phyloP scores from a whole-genome alignment of 1,140 invertebrate species.

The Pseudomyrmex concolor region DNA sequence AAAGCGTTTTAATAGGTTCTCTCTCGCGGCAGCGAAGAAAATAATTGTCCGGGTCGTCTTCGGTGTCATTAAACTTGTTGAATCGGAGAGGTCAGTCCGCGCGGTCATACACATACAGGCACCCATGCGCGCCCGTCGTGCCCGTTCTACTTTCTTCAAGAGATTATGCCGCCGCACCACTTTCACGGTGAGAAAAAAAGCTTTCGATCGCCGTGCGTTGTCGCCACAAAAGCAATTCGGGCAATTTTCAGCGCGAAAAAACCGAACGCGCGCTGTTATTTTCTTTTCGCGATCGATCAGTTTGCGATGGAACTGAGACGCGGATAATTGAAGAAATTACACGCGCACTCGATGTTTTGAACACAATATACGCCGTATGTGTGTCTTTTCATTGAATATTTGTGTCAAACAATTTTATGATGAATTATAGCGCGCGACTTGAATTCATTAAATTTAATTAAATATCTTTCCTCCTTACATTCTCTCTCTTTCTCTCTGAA shows the following conservation, averaged over 20 bases:
- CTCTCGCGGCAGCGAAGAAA: constrained; percentile 45
- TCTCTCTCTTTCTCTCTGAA: neutral
- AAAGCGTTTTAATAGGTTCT: constrained; percentile 63
- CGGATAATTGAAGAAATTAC: neutral
- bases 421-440: neutral
- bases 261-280: constrained; percentile 9
- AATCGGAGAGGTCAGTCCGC: constrained; percentile 58
- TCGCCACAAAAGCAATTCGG: constrained; percentile 20
- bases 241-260: constrained; percentile 22
- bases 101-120: neutral
- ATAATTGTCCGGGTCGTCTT: constrained; percentile 66
- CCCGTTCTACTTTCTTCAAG: constrained; percentile 39
- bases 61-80: constrained; percentile 71
- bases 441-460: neutral
- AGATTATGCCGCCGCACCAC: neutral
- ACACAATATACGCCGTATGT: neutral
- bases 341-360: neutral
- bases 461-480: neutral
- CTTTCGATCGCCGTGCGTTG: neutral
- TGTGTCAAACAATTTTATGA: neutral
- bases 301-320: constrained; percentile 18
- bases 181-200: constrained; percentile 25
- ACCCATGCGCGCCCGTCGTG: neutral
- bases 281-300: constrained; percentile 2
- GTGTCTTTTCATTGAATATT: neutral